Evolutionary conservation across 2,888 invertebrate genomes (phyloP).

Genomic region (Gonocerus acuteangulatus): DNA sequence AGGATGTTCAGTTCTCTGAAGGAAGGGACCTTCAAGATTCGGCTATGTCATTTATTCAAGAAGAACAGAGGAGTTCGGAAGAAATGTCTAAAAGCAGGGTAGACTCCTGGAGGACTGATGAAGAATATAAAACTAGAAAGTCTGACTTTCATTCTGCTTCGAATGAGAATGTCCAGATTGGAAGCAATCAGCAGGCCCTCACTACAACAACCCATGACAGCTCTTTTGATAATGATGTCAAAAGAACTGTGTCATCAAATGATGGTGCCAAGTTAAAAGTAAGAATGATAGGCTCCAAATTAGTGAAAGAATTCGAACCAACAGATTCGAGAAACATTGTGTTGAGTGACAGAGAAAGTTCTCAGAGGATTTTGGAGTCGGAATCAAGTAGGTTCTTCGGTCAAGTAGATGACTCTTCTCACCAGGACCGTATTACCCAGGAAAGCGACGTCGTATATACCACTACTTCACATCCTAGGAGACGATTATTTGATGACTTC

Average conservation of each 20-base stretch:
- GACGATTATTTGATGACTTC: not conserved
- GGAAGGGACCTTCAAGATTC: not conserved
- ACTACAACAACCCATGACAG: constrained; percentile 2
- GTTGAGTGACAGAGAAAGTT: not conserved
- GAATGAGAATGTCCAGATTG: not conserved
- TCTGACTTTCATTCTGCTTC: not conserved
- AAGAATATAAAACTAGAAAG: not conserved
- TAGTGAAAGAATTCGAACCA: constrained; percentile 9
- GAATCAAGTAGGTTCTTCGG: not conserved
- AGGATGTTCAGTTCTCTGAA: not conserved
- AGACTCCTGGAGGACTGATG: not conserved
- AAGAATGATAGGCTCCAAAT: constrained; percentile 8
- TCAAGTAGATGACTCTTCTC: too few species aligned
- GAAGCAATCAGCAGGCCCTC: not conserved
- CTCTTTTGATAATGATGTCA: constrained; percentile 6
- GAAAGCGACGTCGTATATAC: not conserved
- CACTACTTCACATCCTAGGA: not conserved
- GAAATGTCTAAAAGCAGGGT: not conserved
- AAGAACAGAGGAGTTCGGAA: not conserved
- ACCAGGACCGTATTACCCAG: too few species aligned
- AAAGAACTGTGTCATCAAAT: not conserved
- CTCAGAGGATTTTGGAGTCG: constrained; percentile 1
- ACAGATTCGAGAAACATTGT: not conserved
- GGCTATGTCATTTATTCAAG: not conserved
- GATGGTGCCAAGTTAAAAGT: constrained; percentile 14